Evolutionary conservation across 2,113 vertebrate species (phyloP).

Genomic region (Coptodon rendalli): DNA sequence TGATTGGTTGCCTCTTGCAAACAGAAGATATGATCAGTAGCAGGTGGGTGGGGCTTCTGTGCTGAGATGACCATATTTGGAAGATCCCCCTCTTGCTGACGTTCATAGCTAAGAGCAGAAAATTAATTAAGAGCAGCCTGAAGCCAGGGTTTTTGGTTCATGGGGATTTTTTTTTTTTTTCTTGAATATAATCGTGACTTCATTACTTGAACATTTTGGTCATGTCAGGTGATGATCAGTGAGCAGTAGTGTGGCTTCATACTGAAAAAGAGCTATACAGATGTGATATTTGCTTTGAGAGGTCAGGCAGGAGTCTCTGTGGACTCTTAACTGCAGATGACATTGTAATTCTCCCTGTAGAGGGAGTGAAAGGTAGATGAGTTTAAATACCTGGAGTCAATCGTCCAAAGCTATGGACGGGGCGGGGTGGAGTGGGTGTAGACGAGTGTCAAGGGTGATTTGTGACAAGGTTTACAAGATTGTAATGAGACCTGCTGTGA

Average conservation of each 20-base stretch:
- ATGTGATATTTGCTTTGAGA: neutral
- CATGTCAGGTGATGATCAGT: neutral
- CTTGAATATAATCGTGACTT: accelerated
- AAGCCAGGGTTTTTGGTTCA: neutral
- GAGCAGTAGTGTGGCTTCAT: neutral
- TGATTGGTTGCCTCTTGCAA: neutral
- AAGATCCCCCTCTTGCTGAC: neutral
- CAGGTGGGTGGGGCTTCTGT: neutral
- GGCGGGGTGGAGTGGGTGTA: neutral
- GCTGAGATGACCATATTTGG: neutral
- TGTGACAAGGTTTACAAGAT: neutral
- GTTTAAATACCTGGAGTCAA: neutral
- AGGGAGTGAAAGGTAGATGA: neutral
- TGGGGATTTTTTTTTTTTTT: neutral
- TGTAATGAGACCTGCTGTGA: neutral
- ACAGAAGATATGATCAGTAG: neutral
- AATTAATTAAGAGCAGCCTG: neutral
- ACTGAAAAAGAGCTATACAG: neutral
- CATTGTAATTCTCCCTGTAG: neutral
- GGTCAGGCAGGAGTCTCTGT: neutral
- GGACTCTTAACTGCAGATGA: neutral
- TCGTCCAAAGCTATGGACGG: neutral
- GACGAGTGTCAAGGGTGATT: neutral
- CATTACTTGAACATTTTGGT: neutral
- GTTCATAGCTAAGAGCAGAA: neutral